Base-by-base conservation (phyloP, 2,113 vertebrate species). In the Campylorhamphus procurvoides region DNA sequence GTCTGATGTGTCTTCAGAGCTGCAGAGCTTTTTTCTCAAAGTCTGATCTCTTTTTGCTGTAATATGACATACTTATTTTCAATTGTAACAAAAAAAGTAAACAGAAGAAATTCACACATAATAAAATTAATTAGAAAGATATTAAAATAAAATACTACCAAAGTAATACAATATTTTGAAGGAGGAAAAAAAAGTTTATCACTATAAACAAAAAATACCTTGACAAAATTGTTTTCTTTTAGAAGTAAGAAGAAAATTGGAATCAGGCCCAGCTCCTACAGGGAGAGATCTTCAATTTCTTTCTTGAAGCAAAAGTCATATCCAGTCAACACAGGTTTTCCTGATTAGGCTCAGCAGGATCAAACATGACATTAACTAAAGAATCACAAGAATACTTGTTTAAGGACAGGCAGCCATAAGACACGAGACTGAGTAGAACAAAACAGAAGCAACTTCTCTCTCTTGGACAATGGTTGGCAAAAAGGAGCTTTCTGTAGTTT, bases 251-350 rank as follows among this genome's bases (percentile, higher is more conserved):
- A 77, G 24, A 79, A 86, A 83, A 77, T 18, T 77, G 82, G 91
- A 96, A 83, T 62, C 86, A 80, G 63, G 71, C 79, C 81, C 68
- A 86, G 83, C 29, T 88, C 53, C 58, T 77, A 75, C 72, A 66
- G 82, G 85, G 67, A 62, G 44, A 69, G 37, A 31, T 85, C 91
- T 87, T 91, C 87, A 82, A 52, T 90, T 87, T 87, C 74, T 56
- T 94, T 87, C 56, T 56, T 79, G 66, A 93, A 94, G 44, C 24
- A 94, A 84, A 94, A 97, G 52, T 40, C 47, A 68, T 69, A 84
- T 55, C 80, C 73, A 82, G 81, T 60, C 64, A 89, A 79, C 53
- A 66, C 71, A 78, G 58, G 91, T 76, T 93, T 89, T 89, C 77
- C 66, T 66, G 67, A 87, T 79, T 79, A 91, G 90, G 46, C 66